Base-by-base conservation (phyloP, 2,888 invertebrate genomes). In the Lampropteryx suffumata region DNA sequence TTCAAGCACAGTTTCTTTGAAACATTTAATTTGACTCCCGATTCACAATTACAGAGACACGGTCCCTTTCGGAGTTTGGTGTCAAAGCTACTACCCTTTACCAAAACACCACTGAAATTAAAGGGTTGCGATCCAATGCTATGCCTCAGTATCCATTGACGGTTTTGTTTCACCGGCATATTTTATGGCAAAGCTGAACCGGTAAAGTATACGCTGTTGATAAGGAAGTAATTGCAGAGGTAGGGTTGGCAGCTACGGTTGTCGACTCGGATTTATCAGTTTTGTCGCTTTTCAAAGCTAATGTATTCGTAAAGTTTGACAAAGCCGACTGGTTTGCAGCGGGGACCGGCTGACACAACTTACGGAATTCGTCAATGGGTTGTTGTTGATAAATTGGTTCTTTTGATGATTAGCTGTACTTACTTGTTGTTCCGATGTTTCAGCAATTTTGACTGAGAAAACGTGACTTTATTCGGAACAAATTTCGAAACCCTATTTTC, bases 241-340 rank as follows among this genome's bases (percentile, higher is more conserved):
- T 4, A 17, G 17, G 52, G 54, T 53, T 61, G 27, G 44, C 5
- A 24, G 24, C 50, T 46, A 57, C 66, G 69, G 63, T 61, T 58
- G 79, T 79, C 81, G 73, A 71, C 69, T 73, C 70, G 65, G 79
- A 83, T 84, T 84, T 82, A 82, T 84, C 84, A 84, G 77, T 77
- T 76, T 70, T 74, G 79, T 75, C 74, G 73, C 70, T 73, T 67
- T 69, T 73, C 62, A 71, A 73, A 76, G 82, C 78, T 85, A 85
- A 85, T 85, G 84, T 85, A 84, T 85, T 84, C 85, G 62, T 67
- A 72, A 84, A 85, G 81, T 84, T 84, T 72, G 73, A 75, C 70
- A 82, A 81, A 84, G 80, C 79, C 71, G 72, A 71, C 69, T 79
- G 76, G 76, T 73, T 69, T 73, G n/a, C n/a, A 71, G 64, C 54